Evolutionary conservation across 2,113 vertebrate genomes (phyloP).

Genomic region (Cricetomys ansorgei): DNA sequence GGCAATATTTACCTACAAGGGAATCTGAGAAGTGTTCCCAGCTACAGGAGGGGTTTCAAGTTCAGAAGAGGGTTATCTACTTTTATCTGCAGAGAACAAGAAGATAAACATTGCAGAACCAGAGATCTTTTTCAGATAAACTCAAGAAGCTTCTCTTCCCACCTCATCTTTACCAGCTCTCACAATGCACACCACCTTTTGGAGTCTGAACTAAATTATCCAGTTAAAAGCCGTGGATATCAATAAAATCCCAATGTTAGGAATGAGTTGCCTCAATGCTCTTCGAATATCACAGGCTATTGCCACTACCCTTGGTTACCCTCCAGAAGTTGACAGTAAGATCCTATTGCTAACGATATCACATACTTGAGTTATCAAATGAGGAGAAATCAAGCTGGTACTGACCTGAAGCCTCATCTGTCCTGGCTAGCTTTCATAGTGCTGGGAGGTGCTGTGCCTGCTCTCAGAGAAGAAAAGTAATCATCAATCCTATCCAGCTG

Average conservation of each 20-base stretch:
- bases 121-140: background rate
- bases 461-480: background rate
- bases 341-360: background rate
- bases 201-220: slow-evolving; percentile 8
- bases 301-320: too few relatives aligned
- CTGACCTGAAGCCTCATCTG: background rate
- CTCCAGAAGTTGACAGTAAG: background rate
- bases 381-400: background rate
- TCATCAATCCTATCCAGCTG: background rate
- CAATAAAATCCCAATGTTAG: background rate
- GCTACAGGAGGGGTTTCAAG: background rate
- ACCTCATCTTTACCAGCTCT: background rate
- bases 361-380: background rate
- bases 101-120: slow-evolving; percentile 37
- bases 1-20: background rate
- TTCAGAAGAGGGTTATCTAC: background rate
- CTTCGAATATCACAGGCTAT: background rate
- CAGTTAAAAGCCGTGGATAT: slow-evolving; percentile 18
- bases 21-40: background rate
- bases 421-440: background rate
- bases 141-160: background rate
- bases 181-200: background rate
- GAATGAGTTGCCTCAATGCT: background rate
- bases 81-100: background rate
- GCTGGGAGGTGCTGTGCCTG: background rate